Base-by-base conservation (phyloP, 2,113 vertebrate species). In the Pimephales promelas region DNA sequence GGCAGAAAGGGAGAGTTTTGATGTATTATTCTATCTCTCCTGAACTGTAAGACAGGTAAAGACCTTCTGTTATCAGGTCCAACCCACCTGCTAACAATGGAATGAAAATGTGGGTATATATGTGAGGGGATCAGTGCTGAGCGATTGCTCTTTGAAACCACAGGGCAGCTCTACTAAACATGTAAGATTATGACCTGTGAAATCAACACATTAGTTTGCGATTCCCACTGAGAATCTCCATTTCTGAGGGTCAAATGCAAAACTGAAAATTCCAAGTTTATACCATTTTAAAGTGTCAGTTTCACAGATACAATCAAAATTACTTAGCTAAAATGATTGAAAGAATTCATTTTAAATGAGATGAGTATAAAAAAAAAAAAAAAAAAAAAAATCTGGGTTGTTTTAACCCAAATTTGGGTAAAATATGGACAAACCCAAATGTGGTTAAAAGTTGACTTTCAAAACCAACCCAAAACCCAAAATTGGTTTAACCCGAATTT, bases 1-100 rank as follows among this genome's bases (percentile, higher is more conserved):
- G 31, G 47, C 24, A 56, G 83, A 74, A 75, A 66, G 76, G 40
- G 85, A 54, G 70, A 72, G 72, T 56, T 70, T 83, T 82, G 86
- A 89, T 83, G 49, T 81, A 81, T 90, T 85, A 80, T 88, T 88
- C 64, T 52, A 86, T 90, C 88, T 89, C 82, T 87, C 71, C 9
- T 20, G 79, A 56, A 81, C 82, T 85, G 70, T 26, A 80, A 79
- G 83, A 81, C 70, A 62, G 34, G 68, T 20, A 62, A 83, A 86
- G 86, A 59, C 31, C 56, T 84, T 52, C 47, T 70, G 68, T 79
- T 86, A 85, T 88, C 89, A 89, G 88, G 54, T 49, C 31, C 59
- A 54, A 40, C 66, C 81, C 87, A 84, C 83, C 87, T 86, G 87
- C 81, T 83, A 64, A 81, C 36, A 79, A 77, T 56, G 75, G 82